These are phyloP conservation scores for Druon quercuslanigerum DNA, from an alignment of 1,140 invertebrate species.

Conservation along the genomic window DNA sequence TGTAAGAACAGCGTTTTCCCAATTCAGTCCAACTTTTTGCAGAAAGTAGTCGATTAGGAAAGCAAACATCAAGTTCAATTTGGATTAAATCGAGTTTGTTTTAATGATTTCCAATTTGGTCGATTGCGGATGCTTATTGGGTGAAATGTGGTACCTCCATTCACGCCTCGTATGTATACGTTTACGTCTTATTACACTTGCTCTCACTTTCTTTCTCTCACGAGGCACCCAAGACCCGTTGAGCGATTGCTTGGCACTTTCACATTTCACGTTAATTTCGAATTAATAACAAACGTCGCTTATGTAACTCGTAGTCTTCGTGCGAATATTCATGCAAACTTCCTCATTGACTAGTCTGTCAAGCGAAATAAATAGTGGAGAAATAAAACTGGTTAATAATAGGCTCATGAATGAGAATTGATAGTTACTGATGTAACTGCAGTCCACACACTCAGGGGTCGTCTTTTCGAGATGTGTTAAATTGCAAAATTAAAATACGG, in stretches of 20 bases:
- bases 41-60: neutral
- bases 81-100: constrained; percentile 22
- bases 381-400: too few relatives aligned
- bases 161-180: constrained; percentile 44
- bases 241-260: constrained; percentile 59
- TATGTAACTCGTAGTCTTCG: constrained; percentile 57
- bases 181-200: constrained; percentile 52
- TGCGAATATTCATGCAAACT: neutral
- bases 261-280: constrained; percentile 68
- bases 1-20: too few relatives aligned
- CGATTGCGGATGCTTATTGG: constrained; percentile 32
- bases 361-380: too few relatives aligned
- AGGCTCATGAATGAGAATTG: too few relatives aligned
- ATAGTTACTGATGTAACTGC: too few relatives aligned
- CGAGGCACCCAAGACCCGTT: constrained; percentile 42
- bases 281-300: constrained; percentile 58
- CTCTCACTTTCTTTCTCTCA: constrained; percentile 66
- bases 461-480: too few relatives aligned
- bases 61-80: constrained; percentile 21
- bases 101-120: constrained; percentile 34
- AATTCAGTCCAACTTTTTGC: too few relatives aligned
- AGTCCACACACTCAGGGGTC: too few relatives aligned
- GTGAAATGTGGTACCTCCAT: constrained; percentile 39
- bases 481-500: too few relatives aligned
- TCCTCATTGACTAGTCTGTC: neutral